Percentiles rank a stretch among this genome's conserved stretches.
Evolutionary conservation across 92 coral and sea anemone genomes (phyloP).

Genomic region (Bergia sp.): DNA sequence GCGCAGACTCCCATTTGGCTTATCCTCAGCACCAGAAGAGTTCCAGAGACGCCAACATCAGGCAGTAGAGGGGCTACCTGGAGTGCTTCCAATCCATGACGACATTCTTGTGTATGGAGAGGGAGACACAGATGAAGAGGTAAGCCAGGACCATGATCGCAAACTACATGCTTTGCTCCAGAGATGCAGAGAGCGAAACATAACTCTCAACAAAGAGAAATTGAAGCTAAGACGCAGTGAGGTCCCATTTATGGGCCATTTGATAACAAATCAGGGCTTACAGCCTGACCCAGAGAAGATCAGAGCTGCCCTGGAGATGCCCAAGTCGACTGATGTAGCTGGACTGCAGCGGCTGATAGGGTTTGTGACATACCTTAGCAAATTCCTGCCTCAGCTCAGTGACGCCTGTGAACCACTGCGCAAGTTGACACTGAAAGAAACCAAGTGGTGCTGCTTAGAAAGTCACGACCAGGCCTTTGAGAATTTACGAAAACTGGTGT

Average conservation of each 20-base stretch:
- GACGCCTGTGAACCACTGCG: conserved; percentile 57
- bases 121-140: conserved; percentile 31
- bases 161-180: conserved; percentile 34
- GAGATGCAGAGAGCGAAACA: conserved; percentile 44
- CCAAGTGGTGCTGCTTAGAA: conserved; percentile 1
- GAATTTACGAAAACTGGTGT: neutral
- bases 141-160: conserved; percentile 30
- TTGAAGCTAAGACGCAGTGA: conserved; percentile 28
- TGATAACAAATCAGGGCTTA: conserved; percentile 39
- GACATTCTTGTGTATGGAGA: conserved; percentile 32
- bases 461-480: conserved; percentile 1
- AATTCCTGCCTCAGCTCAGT: conserved; percentile 56
- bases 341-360: conserved; percentile 20
- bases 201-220: conserved; percentile 52
- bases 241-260: conserved; percentile 45
- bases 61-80: conserved; percentile 27
- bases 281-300: conserved; percentile 50
- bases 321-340: conserved; percentile 53
- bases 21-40: conserved; percentile 47
- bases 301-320: conserved; percentile 49
- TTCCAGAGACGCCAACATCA: conserved; percentile 45
- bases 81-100: conserved; percentile 26
- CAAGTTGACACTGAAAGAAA: conserved; percentile 42
- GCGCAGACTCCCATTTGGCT: neutral
- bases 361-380: conserved; percentile 22